Evolutionary conservation across 2,888 invertebrate genomes (phyloP).

Genomic region (Micoletzkya japonica): DNA sequence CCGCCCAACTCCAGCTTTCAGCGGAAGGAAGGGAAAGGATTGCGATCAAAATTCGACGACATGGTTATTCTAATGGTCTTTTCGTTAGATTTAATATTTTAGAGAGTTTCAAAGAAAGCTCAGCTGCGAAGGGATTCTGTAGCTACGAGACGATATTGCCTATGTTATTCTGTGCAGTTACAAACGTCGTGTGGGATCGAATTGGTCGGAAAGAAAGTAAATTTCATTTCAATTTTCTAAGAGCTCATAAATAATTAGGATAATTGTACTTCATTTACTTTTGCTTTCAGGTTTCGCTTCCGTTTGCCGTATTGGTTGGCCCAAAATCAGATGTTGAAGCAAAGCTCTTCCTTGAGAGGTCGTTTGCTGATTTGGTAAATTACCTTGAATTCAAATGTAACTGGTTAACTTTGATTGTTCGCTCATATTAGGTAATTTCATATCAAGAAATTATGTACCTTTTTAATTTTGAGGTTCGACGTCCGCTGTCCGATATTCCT

Average conservation of each 20-base stretch:
- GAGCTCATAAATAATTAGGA: background rate
- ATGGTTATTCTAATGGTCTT: slow-evolving; percentile 43
- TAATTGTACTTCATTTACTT: background rate
- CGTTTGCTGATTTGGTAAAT: slow-evolving; percentile 54
- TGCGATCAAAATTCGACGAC: slow-evolving; percentile 61
- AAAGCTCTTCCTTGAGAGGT: slow-evolving; percentile 59
- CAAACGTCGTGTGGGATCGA: slow-evolving; percentile 57
- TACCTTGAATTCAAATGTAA: background rate
- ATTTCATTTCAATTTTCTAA: background rate
- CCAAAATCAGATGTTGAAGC: slow-evolving; percentile 63
- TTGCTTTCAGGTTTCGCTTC: slow-evolving; percentile 54
- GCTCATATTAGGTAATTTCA: background rate
- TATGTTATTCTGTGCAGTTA: slow-evolving; percentile 58
- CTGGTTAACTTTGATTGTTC: background rate
- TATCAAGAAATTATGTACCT: background rate
- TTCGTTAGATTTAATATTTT: slow-evolving; percentile 2
- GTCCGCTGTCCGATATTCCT: slow-evolving; percentile 59
- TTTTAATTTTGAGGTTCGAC: slow-evolving; percentile 44
- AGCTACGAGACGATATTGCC: slow-evolving; percentile 58
- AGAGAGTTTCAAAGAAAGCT: slow-evolving; percentile 62
- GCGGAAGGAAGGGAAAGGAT: slow-evolving; percentile 46
- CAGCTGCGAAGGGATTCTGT: slow-evolving; percentile 61
- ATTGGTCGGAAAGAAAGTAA: slow-evolving; percentile 52
- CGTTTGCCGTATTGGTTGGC: slow-evolving; percentile 62
- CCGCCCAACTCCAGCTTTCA: slow-evolving; percentile 49